A percentile compares a stretch with the other conserved stretches of the same genome.
Conservation (phyloP, 1,140 invertebrate genomes). For the Camponotus vicinus region DNA sequence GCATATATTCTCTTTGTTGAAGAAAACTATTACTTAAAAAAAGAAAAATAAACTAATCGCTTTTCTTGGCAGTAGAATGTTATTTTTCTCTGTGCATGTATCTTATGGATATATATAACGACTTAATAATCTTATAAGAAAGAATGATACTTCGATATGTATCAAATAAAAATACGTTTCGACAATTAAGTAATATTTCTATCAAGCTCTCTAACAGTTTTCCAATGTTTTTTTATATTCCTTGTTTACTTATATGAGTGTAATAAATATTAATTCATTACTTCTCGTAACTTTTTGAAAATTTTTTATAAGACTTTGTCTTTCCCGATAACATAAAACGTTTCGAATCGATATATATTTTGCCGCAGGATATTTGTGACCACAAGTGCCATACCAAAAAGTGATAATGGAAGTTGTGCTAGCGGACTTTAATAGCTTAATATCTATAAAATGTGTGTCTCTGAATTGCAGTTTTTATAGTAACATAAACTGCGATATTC, state of each 20-base stretch:
- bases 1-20: no score
- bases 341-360: not conserved
- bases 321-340: not conserved
- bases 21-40: no score
- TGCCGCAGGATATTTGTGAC: not conserved
- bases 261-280: not conserved
- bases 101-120: not conserved
- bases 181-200: not conserved
- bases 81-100: no score
- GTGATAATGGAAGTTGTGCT: not conserved
- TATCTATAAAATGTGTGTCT: conserved; percentile 18
- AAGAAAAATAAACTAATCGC: no score
- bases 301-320: not conserved
- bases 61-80: no score
- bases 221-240: not conserved
- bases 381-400: not conserved
- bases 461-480: not conserved
- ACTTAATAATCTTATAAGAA: not conserved
- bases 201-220: not conserved
- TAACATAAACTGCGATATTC: not conserved
- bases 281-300: not conserved
- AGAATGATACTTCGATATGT: not conserved
- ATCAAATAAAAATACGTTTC: not conserved
- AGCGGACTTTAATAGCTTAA: conserved; percentile 34
- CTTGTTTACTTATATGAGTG: not conserved